Conservation (phyloP, 64 coral and sea anemone genomes). For the Montipora cactus region DNA sequence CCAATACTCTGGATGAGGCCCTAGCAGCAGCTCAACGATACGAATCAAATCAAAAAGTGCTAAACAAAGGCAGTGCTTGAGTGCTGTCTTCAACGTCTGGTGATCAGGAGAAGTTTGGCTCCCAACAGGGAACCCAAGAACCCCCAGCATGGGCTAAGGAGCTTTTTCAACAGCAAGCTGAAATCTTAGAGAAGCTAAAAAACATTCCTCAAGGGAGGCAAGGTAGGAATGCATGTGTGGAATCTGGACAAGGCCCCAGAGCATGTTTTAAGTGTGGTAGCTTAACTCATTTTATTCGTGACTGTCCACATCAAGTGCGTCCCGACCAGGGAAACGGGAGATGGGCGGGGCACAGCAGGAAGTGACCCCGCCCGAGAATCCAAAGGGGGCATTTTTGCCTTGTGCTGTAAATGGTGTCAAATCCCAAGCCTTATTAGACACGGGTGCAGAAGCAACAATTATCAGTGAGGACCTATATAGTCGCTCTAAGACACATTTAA, state of each 20-base stretch:
- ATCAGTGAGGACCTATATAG: slow-evolving; percentile 28
- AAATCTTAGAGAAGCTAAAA: neutral
- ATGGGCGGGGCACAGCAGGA: neutral
- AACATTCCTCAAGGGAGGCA: neutral
- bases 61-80: neutral
- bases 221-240: neutral
- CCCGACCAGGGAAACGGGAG: neutral
- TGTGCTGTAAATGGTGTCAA: slow-evolving; percentile 17
- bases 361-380: slow-evolving; percentile 17
- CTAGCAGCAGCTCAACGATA: neutral
- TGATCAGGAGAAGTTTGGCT: neutral
- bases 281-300: neutral
- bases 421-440: slow-evolving; percentile 12
- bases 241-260: neutral
- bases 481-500: neutral
- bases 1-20: neutral
- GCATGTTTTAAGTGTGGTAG: neutral
- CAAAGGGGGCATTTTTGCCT: slow-evolving; percentile 27
- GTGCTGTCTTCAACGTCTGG: neutral
- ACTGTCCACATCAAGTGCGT: neutral
- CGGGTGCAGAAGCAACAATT: slow-evolving; percentile 34
- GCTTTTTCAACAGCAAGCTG: neutral
- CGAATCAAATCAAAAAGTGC: neutral
- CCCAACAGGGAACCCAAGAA: neutral
- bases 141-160: neutral